Evolutionary conservation across 2,888 invertebrate species (phyloP), one percentile per base, ranked within the genome.

Genomic region (Deilephila elpenor): DNA sequence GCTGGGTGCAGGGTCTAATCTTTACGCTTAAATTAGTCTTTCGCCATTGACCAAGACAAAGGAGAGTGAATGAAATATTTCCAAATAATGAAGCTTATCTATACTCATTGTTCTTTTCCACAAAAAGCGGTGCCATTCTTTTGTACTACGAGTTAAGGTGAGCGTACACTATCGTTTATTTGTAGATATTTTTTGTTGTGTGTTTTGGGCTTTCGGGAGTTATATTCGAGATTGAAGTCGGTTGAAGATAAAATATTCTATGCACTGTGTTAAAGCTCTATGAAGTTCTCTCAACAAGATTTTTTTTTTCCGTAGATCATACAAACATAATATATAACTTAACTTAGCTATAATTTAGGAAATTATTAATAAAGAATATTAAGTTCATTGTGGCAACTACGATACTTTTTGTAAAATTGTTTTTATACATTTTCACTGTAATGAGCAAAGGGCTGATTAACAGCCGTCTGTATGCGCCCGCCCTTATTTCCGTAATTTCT

Each of bases 41-140:
- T 67, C 67, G 25, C 44, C 51, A 67, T 20, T 56, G 6, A 0
- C 44, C 25, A 7, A 51, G 25, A 67, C 67, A 67, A 67, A 67
- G 14, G 67, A 32, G 29, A 29, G 11, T 71, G 29, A 61, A 51
- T 67, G 67, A 67, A 67, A 67, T 67, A 51, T 70, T 60, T 32
- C 60, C 29, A 29, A 25, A 51, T 44, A 51, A 67, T 67, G 25
- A 14, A 25, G 14, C 51, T 67, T 67, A 67, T 67, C 51, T 67
- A 2, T 51, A 25, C 51, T 25, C 25, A 67, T 67, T 67, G 67
- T 67, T 67, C 51, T 44, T 25, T 51, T 44, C 44, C 0, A 25
- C 51, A 51, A 25, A 67, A 67, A 51, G 51, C 19, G 67, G 67
- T 56, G 56, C 20, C 5, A 67, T 51, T 67, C 44, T 44, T 37